These are phyloP conservation scores for Lathamus discolor DNA, from an alignment of 2,113 vertebrate genomes.

Conservation along the genomic window DNA sequence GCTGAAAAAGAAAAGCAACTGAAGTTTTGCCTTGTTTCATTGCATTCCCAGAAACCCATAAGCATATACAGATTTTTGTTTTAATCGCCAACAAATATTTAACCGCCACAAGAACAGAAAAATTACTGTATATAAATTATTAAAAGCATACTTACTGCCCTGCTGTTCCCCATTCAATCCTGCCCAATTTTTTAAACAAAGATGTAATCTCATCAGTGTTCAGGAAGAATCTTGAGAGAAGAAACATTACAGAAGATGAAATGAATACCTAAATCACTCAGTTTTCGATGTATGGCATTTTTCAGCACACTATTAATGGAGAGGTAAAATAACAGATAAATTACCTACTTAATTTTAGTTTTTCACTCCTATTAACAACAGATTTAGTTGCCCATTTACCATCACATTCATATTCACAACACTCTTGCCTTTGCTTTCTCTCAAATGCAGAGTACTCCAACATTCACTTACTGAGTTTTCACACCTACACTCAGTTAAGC, in stretches of 20 bases:
- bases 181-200: conserved; percentile 55
- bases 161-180: conserved; percentile 52
- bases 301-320: background rate
- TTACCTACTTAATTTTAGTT: background rate
- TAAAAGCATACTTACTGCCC: conserved; percentile 65
- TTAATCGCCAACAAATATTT: background rate
- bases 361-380: background rate
- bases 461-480: background rate
- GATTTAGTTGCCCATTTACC: background rate
- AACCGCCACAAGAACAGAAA: background rate
- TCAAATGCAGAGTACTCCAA: background rate
- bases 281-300: accelerated
- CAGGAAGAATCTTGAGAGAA: conserved; percentile 17
- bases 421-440: background rate
- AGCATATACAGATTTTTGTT: background rate
- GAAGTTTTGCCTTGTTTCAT: background rate
- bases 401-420: background rate
- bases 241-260: background rate
- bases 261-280: background rate
- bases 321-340: background rate
- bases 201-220: conserved; percentile 37
- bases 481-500: background rate
- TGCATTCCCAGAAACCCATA: background rate
- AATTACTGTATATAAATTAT: background rate
- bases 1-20: background rate